A percentile compares a stretch with the other conserved stretches of the same genome.
Evolutionary conservation across 1,140 invertebrate species (phyloP).

Genomic region (Rhagoletis pomonella): DNA sequence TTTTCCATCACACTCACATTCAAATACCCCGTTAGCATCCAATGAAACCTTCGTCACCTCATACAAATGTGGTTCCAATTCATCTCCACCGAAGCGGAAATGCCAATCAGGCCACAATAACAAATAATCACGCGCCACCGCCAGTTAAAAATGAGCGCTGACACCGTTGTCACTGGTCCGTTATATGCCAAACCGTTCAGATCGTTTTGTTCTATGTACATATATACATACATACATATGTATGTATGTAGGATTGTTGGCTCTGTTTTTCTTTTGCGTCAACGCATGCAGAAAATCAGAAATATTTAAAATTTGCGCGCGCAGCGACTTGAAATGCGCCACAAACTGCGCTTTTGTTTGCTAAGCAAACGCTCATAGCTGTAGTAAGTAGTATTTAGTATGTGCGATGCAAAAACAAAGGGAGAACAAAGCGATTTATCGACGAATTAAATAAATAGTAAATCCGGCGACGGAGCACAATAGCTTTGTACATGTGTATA

Average conservation of each 20-base stretch:
- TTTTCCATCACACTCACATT: neutral
- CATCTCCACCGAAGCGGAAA: constrained; percentile 24
- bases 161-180: neutral
- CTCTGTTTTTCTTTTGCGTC: neutral
- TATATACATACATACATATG: too few relatives aligned
- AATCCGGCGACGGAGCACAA: too few relatives aligned
- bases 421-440: neutral
- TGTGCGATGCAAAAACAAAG: neutral
- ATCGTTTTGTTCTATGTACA: neutral
- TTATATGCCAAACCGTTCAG: constrained; percentile 7
- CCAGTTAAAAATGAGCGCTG: constrained; percentile 27
- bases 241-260: too few relatives aligned
- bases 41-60: constrained; percentile 20
- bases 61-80: constrained; percentile 9
- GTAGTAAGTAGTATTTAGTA: neutral
- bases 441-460: constrained; percentile 3
- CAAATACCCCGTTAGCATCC: neutral
- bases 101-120: constrained; percentile 28
- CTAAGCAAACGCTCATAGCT: neutral
- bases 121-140: constrained; percentile 23
- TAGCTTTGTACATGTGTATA: too few relatives aligned
- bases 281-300: constrained; percentile 15
- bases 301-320: neutral
- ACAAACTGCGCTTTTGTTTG: constrained; percentile 43
- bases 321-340: constrained; percentile 17